A percentile compares a stretch with the other conserved stretches of the same genome.
Evolutionary conservation across 2,797 vertebrate species (phyloP).

Genomic region (Eurystomus glaucurus): DNA sequence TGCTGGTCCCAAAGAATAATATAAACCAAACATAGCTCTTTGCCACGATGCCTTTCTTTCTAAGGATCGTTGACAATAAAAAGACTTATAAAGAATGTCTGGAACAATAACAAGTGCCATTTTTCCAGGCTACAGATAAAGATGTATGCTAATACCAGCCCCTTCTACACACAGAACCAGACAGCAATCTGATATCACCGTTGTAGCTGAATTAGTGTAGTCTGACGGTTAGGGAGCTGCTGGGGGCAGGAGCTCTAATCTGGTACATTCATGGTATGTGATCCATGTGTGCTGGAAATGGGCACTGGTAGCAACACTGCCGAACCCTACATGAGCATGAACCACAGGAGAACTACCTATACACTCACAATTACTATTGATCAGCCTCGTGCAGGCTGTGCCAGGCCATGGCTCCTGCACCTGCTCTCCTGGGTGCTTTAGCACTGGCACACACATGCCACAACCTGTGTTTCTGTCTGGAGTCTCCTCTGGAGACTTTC

Average conservation of each 20-base stretch:
- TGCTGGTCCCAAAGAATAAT: neutral
- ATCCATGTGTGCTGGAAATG: accelerated
- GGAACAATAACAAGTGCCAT: neutral
- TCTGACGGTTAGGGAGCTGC: neutral
- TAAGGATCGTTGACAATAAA: neutral
- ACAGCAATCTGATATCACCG: neutral
- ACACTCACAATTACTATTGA: neutral
- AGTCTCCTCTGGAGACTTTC: too few species aligned
- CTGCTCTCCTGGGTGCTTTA: neutral
- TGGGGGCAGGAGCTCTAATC: neutral
- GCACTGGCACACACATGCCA: neutral
- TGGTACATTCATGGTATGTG: neutral
- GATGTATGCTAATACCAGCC: neutral
- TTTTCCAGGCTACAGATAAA: neutral
- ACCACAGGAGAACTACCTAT: neutral
- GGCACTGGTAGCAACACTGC: neutral
- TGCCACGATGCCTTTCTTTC: neutral
- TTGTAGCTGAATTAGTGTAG: neutral
- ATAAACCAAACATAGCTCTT: neutral
- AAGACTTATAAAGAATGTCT: neutral
- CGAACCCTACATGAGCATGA: neutral
- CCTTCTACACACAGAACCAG: neutral
- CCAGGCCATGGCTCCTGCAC: neutral
- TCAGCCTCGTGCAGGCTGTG: neutral
- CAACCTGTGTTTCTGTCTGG: neutral